A percentile compares a stretch with the other conserved stretches of the same genome.
Evolutionary conservation across 2,888 invertebrate genomes (phyloP).

Genomic region (Rhogogaster chlorosoma): DNA sequence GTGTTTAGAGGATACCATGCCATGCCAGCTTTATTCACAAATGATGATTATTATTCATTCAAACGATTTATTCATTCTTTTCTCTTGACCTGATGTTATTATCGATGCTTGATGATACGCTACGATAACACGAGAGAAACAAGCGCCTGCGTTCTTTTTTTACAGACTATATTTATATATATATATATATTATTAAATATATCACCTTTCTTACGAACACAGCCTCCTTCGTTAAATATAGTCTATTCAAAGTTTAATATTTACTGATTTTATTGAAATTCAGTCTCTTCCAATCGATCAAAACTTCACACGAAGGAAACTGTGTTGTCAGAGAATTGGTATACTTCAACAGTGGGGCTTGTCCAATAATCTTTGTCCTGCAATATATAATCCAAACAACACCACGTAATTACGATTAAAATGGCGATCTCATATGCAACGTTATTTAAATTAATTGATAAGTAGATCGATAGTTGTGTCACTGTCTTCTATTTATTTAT

Average conservation of each 20-base stretch:
- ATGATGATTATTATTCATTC: conserved; percentile 59
- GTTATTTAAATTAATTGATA: conserved; percentile 65
- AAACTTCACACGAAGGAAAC: not conserved
- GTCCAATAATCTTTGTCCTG: not conserved
- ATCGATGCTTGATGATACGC: conserved; percentile 69
- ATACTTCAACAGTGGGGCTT: not conserved
- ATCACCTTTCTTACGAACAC: not conserved
- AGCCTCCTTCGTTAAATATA: not conserved
- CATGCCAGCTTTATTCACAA: conserved; percentile 72
- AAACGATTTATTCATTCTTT: conserved; percentile 65
- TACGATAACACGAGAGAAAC: conserved; percentile 70
- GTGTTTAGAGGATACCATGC: conserved; percentile 77
- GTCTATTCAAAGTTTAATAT: no score
- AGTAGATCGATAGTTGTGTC: conserved; percentile 66
- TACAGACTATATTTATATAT: not conserved
- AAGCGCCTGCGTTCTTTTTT: conserved; percentile 52
- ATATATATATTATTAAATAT: no score
- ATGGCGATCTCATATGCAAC: not conserved
- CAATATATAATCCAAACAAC: conserved; percentile 58
- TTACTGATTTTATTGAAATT: not conserved
- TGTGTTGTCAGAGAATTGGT: not conserved
- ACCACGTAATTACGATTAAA: conserved; percentile 57
- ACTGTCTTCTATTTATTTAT: conserved; percentile 59
- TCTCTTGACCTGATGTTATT: conserved; percentile 74
- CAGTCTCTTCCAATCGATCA: not conserved